Conservation (phyloP, 1,140 invertebrate species). For the Latrodectus geometricus region DNA sequence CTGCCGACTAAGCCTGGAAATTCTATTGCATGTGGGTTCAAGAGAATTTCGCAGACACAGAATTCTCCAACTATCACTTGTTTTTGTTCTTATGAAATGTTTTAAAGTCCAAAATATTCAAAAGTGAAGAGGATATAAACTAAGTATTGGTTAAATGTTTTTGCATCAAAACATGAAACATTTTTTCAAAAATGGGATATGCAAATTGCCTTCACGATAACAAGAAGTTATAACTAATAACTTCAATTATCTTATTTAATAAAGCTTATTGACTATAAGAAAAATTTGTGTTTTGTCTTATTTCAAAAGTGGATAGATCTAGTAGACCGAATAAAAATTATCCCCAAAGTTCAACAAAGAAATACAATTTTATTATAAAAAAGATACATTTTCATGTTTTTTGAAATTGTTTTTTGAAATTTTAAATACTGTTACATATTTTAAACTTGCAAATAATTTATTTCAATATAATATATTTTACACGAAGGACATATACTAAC, state of each 20-base stretch:
- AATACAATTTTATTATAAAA: too few species aligned
- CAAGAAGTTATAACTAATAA: neutral
- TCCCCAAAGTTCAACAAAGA: too few species aligned
- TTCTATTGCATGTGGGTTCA: conserved; percentile 71
- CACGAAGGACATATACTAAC: too few species aligned
- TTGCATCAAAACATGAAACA: conserved; percentile 13
- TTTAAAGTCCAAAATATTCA: conserved; percentile 56
- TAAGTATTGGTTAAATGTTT: conserved; percentile 13
- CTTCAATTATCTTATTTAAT: neutral
- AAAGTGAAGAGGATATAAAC: conserved; percentile 7
- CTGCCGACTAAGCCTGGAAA: conserved; percentile 70
- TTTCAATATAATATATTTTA: too few species aligned
- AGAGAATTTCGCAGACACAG: conserved; percentile 69
- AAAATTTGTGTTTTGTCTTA: too few species aligned
- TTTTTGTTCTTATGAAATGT: conserved; percentile 65
- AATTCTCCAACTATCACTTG: conserved; percentile 69
- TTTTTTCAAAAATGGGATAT: conserved; percentile 26
- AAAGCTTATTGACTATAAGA: neutral
- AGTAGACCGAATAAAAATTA: too few species aligned
- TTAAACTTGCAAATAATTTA: too few species aligned
- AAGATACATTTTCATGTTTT: too few species aligned
- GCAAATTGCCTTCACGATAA: conserved; percentile 1
- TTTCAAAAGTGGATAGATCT: too few species aligned
- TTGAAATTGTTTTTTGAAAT: too few species aligned
- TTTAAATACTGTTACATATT: too few species aligned